Evolutionary conservation across 2,888 invertebrate genomes (phyloP).

Genomic region (Orchesellides sinensis): DNA sequence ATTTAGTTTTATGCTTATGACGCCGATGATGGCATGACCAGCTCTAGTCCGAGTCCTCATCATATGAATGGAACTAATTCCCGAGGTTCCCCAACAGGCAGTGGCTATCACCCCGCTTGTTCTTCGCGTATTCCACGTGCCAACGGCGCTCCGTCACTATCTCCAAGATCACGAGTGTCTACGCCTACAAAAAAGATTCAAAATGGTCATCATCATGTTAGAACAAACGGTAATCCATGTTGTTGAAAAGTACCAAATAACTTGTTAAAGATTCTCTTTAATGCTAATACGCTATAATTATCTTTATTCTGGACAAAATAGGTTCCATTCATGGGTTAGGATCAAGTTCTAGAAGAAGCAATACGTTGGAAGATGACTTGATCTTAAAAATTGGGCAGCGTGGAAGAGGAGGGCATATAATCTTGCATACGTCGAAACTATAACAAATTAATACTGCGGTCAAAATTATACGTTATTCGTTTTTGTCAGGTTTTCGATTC

Average conservation of each 20-base stretch:
- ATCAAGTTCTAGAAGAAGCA: conserved; percentile 77
- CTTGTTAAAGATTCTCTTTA: neutral
- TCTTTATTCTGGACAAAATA: conserved; percentile 24
- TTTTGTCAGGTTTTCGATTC: conserved; percentile 77
- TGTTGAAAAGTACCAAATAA: neutral
- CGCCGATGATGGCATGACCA: conserved; percentile 70
- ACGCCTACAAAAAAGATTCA: conserved; percentile 73
- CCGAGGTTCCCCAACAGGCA: conserved; percentile 70
- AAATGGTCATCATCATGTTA: conserved; percentile 54
- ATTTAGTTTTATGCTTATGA: conserved; percentile 74
- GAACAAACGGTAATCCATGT: conserved; percentile 63
- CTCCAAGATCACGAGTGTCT: conserved; percentile 73
- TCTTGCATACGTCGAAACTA: conserved; percentile 66
- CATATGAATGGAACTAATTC: conserved; percentile 64
- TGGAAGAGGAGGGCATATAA: conserved; percentile 78
- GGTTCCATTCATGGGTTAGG: conserved; percentile 74
- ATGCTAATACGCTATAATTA: neutral
- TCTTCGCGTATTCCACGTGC: conserved; percentile 73
- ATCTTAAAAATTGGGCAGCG: conserved; percentile 78
- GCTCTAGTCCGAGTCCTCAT: conserved; percentile 72
- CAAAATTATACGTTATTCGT: conserved; percentile 21
- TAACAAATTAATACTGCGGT: neutral
- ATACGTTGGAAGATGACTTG: conserved; percentile 78
- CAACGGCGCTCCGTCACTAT: conserved; percentile 68
- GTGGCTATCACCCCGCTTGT: conserved; percentile 55